phyloP scores from a whole-genome alignment of 1,140 invertebrate genomes.

The Dufourea novaeangliae region DNA sequence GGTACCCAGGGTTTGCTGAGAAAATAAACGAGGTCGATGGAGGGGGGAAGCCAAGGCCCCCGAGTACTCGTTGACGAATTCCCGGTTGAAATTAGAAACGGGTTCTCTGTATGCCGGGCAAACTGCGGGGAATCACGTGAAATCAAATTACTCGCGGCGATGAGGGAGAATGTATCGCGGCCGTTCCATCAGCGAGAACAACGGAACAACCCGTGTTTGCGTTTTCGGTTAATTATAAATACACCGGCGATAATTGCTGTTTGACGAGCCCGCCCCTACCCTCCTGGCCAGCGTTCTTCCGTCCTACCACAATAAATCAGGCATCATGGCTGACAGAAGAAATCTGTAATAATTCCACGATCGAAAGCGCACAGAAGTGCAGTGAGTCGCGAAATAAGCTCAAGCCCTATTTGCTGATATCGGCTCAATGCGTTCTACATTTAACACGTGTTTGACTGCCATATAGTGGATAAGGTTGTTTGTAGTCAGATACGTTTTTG shows the following conservation, averaged over 20 bases:
- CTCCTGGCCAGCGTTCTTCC: not conserved
- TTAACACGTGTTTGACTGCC: too few relatives aligned
- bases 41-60: not conserved
- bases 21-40: slow-evolving; percentile 23
- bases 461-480: too few relatives aligned
- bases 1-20: slow-evolving; percentile 35
- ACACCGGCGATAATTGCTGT: slow-evolving; percentile 39
- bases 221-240: slow-evolving; percentile 46
- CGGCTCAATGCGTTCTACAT: too few relatives aligned
- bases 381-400: too few relatives aligned
- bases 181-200: not conserved
- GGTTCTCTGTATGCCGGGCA: slow-evolving; percentile 19
- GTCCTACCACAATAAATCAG: not conserved
- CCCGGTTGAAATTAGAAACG: slow-evolving; percentile 22
- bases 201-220: slow-evolving; percentile 10
- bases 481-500: too few relatives aligned
- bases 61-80: slow-evolving; percentile 26
- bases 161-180: not conserved
- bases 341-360: too few relatives aligned
- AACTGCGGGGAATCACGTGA: slow-evolving; percentile 25
- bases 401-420: too few relatives aligned
- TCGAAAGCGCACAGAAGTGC: not conserved
- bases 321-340: too few relatives aligned
- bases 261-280: slow-evolving; percentile 19
- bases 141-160: slow-evolving; percentile 39